Evolutionary conservation across 2,888 invertebrate genomes (phyloP).

Genomic region (Drosophila fungiperda): DNA sequence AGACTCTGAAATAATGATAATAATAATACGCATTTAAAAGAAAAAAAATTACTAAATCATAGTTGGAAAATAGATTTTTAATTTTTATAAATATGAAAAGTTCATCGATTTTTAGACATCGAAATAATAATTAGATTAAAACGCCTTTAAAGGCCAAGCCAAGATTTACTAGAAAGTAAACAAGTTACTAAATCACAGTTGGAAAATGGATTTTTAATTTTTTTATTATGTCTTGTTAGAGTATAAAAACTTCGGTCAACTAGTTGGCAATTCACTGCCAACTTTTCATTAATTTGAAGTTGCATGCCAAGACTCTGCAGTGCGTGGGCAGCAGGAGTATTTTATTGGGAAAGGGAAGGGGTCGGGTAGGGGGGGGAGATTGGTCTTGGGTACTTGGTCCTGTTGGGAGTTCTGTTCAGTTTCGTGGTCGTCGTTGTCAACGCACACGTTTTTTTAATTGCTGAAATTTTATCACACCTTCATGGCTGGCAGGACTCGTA

Average conservation of each 20-base stretch:
- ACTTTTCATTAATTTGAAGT: slow-evolving; percentile 61
- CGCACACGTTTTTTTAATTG: slow-evolving; percentile 81
- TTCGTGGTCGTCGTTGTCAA: slow-evolving; percentile 68
- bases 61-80: no score
- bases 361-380: slow-evolving; percentile 9
- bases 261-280: neutral
- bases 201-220: neutral
- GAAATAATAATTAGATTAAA: no score
- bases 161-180: neutral
- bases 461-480: slow-evolving; percentile 81
- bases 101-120: no score
- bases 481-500: slow-evolving; percentile 79
- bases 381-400: slow-evolving; percentile 30
- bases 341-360: neutral
- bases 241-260: slow-evolving; percentile 31
- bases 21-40: neutral
- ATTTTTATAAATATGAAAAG: no score
- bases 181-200: no score
- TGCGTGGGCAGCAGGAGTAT: slow-evolving; percentile 27
- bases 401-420: slow-evolving; percentile 37
- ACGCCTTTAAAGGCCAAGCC: neutral
- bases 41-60: no score
- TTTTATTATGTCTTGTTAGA: neutral
- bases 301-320: slow-evolving; percentile 63
- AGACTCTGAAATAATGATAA: neutral